Base-by-base conservation (phyloP, 2,113 vertebrate species). In the Nettapus auritus region DNA sequence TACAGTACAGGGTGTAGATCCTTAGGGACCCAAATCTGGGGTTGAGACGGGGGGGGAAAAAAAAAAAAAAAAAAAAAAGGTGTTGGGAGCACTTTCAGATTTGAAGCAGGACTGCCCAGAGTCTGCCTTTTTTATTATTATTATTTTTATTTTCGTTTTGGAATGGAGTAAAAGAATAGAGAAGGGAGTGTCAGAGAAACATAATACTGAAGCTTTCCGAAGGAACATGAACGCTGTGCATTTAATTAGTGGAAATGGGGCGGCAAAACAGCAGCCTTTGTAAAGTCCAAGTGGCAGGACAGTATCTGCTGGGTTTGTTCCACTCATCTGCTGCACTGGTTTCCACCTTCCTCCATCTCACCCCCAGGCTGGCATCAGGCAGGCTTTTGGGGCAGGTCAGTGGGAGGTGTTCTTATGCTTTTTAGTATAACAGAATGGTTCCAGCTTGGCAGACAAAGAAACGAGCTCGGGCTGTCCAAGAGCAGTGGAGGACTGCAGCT, bases 281-380 rank as follows among this genome's bases (percentile, higher is more conserved):
- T 66, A 22, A 89, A 84, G 19, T 74, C 29, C 53, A 19, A 34
- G 31, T 71, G 42, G 53, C 34, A 74, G 64, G 73, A 86, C 25
- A 50, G 2, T 21, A 52, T 20, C 44, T 83, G 34, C 48, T 80
- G 22, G 0, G 0, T 13, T 64, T 33, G 21, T 73, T 44, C 40
- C 40, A 40, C 40, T 40, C 40, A 40, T 40, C 40, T 67, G 29
- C 5, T 15, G 40, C 20, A 44, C 40, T 33, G 20, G 40, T 22
- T 33, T 33, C 15, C 75, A 55, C n/a, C n/a, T 88, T 64, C 4
- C 29, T 11, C 18, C 0, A 0, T 56, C 34, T 48, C 26, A 44
- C n/a, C 28, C 15, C n/a, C 4, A 5, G 6, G 33, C 29, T 1
- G 3, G 31, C 38, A 87, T 40, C 60, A 78, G 40, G 34, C 38